Evolutionary conservation across 1,140 invertebrate genomes (phyloP), one percentile per base, ranked within the genome.

Genomic region (Leptestheria dahalacensis): DNA sequence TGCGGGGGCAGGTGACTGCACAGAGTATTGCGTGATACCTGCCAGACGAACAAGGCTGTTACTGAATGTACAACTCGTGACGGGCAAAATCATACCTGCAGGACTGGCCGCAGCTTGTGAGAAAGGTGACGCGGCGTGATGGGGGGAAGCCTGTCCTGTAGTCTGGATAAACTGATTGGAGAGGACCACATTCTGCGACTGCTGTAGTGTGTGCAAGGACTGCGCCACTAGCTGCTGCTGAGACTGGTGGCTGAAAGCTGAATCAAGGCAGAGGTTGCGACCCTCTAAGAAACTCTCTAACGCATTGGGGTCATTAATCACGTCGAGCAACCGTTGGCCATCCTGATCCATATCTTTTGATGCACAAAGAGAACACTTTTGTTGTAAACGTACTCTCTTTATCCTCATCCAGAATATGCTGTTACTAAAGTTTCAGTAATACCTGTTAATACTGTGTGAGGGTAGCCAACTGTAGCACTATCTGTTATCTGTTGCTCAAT

Each of bases 321-420:
- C 71, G 66, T 72, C 71, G 64, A 72, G 65, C 61, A 73, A 64
- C 65, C 69, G 71, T 64, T 69, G 69, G 63, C 69, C 66, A 64
- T 68, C 71, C 71, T 73, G 70, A 68, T 73, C 72, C 72, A 74
- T 74, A 60, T 65, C 69, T 65, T 57, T 48, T 18, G 48, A 58
- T 20, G 21, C 57, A 21, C 47, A 46, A 21, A 56, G 20, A 20
- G 15, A 56, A 57, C 24, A 9, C n/a, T n/a, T n/a, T n/a, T n/a
- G n/a, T n/a, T n/a, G n/a, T n/a, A n/a, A n/a, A n/a, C n/a, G n/a
- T n/a, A n/a, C n/a, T n/a, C n/a, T n/a, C n/a, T n/a, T n/a, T n/a
- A n/a, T n/a, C n/a, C n/a, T n/a, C n/a, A n/a, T n/a, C n/a, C n/a
- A n/a, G n/a, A n/a, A n/a, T n/a, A n/a, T n/a, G n/a, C n/a, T n/a